Percentiles rank a stretch among this genome's conserved stretches.
phyloP scores from a whole-genome alignment of 2,113 vertebrate genomes.

The Tetrax tetrax region DNA sequence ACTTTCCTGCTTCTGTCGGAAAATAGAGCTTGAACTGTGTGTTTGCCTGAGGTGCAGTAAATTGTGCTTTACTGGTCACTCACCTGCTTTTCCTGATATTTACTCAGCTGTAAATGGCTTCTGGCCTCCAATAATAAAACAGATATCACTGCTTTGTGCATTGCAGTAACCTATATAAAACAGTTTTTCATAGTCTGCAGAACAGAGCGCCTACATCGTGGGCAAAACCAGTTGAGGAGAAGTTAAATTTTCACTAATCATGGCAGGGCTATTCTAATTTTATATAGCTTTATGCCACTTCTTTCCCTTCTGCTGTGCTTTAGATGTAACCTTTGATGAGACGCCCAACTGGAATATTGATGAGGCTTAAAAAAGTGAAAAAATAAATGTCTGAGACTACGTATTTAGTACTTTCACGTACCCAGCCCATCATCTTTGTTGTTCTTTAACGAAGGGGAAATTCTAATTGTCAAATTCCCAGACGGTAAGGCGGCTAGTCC shows the following conservation, averaged over 20 bases:
- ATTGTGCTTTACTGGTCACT: not conserved
- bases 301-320: not conserved
- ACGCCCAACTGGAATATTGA: not conserved
- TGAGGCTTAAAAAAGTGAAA: not conserved
- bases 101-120: not conserved
- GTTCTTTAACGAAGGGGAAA: not conserved
- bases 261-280: not conserved
- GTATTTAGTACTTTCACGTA: not conserved
- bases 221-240: not conserved
- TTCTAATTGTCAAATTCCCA: not conserved
- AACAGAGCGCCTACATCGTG: not conserved
- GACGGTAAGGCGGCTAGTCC: not conserved
- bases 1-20: not conserved
- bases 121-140: not conserved
- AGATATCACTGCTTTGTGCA: not conserved
- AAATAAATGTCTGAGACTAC: not conserved
- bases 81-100: not conserved
- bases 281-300: not conserved
- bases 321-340: not conserved
- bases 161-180: not conserved
- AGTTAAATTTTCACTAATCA: not conserved
- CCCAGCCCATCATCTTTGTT: too few species aligned
- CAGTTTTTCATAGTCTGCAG: not conserved
- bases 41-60: not conserved
- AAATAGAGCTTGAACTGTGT: not conserved